These are phyloP conservation scores for Pelagia noctiluca DNA, from an alignment of 30 jellyfish, hydroid and myxozoan species.

Conservation along the genomic window DNA sequence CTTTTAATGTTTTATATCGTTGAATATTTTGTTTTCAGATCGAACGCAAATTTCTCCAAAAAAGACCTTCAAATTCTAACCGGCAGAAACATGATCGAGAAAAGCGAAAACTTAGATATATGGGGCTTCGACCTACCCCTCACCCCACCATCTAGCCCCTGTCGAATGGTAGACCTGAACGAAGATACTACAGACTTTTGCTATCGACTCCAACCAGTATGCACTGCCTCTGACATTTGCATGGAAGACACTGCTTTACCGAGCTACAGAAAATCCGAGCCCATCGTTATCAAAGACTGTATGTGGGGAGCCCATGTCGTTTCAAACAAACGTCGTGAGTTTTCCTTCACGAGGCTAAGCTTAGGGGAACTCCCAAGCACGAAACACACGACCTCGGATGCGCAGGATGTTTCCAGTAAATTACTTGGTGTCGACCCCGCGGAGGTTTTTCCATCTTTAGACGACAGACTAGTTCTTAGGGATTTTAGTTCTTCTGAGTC, in stretches of 20 bases:
- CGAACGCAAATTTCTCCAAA: background rate
- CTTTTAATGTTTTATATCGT: too few species aligned
- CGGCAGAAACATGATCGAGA: conserved; percentile 64
- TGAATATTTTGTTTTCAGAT: background rate
- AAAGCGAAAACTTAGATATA: conserved; percentile 36
- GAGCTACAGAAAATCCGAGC: conserved; percentile 32
- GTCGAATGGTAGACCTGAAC: conserved; percentile 3
- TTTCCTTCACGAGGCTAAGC: conserved; percentile 51
- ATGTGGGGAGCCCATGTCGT: conserved; percentile 64
- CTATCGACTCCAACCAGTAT: conserved; percentile 24
- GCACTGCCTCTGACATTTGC: background rate
- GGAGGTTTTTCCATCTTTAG: conserved; percentile 61
- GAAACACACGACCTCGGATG: background rate
- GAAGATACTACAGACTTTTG: conserved; percentile 10
- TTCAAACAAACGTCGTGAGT: conserved; percentile 43
- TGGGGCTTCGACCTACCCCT: conserved; percentile 45
- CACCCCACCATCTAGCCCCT: conserved; percentile 72
- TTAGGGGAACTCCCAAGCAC: conserved; percentile 70
- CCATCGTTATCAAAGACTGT: conserved; percentile 66
- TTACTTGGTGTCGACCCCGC: conserved; percentile 66
- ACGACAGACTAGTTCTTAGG: conserved; percentile 36
- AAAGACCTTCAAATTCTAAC: too few species aligned
- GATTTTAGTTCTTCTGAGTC: conserved; percentile 56
- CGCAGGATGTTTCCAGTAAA: conserved; percentile 16
- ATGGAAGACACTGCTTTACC: conserved; percentile 26